Evolutionary conservation across 1,140 invertebrate genomes (phyloP).

Genomic region (Zaprionus inermis): DNA sequence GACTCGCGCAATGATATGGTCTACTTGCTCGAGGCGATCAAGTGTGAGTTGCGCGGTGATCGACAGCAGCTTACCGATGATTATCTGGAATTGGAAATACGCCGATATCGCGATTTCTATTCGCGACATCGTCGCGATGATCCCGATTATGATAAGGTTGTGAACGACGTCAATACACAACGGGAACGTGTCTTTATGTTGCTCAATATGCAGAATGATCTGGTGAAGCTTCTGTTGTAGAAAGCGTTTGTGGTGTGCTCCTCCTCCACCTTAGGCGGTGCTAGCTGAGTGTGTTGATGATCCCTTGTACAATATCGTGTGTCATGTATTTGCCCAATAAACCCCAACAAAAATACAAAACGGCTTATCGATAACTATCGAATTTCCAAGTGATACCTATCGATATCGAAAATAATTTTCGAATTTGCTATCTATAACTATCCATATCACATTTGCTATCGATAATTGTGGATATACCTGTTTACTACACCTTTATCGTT

Average conservation of each 20-base stretch:
- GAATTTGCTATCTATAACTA: background rate
- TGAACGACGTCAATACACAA: background rate
- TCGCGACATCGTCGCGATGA: slow-evolving; percentile 10
- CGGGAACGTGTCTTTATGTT: slow-evolving; percentile 54
- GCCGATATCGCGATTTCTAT: slow-evolving; percentile 53
- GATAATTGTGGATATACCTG: too few relatives aligned
- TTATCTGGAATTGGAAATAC: slow-evolving; percentile 60
- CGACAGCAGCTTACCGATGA: slow-evolving; percentile 10
- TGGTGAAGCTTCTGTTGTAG: slow-evolving; percentile 50
- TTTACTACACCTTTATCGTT: too few relatives aligned
- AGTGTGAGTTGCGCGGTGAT: slow-evolving; percentile 56
- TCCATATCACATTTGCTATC: too few relatives aligned
- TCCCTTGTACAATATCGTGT: background rate
- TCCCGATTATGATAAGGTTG: slow-evolving; percentile 10
- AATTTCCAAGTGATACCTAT: background rate
- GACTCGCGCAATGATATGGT: slow-evolving; percentile 9
- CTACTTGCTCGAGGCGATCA: slow-evolving; percentile 48
- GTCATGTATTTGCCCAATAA: background rate
- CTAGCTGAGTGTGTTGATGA: background rate
- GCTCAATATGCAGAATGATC: slow-evolving; percentile 67
- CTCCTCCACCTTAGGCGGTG: too few relatives aligned
- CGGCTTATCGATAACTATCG: background rate
- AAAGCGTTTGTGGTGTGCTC: background rate
- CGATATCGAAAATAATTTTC: background rate
- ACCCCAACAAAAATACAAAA: too few relatives aligned